phyloP scores from a whole-genome alignment of 1,140 invertebrate genomes.

The Meloidogyne exigua region DNA sequence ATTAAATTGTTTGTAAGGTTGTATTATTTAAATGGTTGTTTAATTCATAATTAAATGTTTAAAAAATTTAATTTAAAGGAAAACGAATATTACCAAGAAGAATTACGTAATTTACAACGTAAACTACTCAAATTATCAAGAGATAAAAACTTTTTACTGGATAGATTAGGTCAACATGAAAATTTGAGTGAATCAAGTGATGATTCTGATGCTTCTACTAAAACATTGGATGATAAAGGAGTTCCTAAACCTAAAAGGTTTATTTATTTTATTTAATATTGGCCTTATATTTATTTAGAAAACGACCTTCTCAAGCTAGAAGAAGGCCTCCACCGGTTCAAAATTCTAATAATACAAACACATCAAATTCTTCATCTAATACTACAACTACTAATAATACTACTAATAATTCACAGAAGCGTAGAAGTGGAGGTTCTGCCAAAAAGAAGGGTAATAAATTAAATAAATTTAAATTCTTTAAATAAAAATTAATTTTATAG shows the following conservation, averaged over 20 bases:
- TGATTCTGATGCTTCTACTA: conserved; percentile 43
- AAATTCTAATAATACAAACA: neutral
- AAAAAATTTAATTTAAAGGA: conserved; percentile 40
- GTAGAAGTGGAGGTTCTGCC: neutral
- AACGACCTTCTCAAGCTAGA: conserved; percentile 3
- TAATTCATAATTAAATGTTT: no score
- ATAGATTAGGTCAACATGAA: conserved; percentile 45
- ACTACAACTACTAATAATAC: neutral
- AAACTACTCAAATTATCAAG: conserved; percentile 56
- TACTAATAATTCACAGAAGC: neutral
- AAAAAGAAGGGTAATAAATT: neutral
- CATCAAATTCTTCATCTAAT: neutral
- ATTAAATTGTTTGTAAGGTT: no score
- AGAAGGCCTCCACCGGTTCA: conserved; percentile 7
- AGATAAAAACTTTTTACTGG: conserved; percentile 56
- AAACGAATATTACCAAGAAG: conserved; percentile 60
- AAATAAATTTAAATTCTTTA: neutral
- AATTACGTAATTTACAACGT: conserved; percentile 54
- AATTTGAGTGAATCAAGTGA: conserved; percentile 42
- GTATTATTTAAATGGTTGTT: no score
- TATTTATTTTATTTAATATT: neutral
- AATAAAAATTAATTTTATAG: neutral
- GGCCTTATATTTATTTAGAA: neutral
- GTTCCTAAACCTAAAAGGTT: conserved; percentile 45
- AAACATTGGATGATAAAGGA: conserved; percentile 43